phyloP scores from a whole-genome alignment of 2,797 vertebrate species.

The Tauraco hartlaubi region DNA sequence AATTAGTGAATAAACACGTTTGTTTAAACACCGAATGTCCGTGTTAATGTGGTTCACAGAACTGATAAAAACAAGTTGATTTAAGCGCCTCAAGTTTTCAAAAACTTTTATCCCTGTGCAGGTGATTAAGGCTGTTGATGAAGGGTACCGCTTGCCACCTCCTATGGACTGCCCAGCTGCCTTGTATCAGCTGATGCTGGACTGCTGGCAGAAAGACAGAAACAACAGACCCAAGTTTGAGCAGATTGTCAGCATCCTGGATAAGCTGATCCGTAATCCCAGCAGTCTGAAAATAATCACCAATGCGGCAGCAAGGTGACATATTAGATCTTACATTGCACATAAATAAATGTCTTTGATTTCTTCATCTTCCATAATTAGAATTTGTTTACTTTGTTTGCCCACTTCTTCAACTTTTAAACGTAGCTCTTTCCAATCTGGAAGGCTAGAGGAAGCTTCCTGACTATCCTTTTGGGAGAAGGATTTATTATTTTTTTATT shows the following conservation, averaged over 20 bases:
- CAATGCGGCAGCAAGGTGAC: conserved; percentile 94
- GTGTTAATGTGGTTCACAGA: background rate
- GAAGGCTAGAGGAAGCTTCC: background rate
- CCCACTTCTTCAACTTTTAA: background rate
- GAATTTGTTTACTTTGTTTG: background rate
- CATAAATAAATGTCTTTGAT: background rate
- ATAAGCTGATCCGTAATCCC: conserved; percentile 97
- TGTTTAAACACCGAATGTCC: conserved; percentile 43
- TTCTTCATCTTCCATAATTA: background rate
- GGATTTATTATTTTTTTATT: background rate
- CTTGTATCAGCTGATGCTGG: conserved; percentile 98
- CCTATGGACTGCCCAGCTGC: conserved; percentile 99
- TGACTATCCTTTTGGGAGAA: background rate
- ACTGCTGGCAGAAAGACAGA: conserved; percentile 99
- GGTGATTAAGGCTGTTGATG: conserved; percentile 99
- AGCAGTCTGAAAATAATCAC: conserved; percentile 96
- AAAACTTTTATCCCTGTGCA: conserved; percentile 74
- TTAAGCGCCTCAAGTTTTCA: background rate
- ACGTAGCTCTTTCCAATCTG: background rate
- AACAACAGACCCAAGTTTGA: conserved; percentile 99
- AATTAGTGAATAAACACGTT: conserved; percentile 58
- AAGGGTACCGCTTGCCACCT: conserved; percentile 96
- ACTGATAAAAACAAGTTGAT: conserved; percentile 16
- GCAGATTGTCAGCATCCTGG: conserved; percentile 98
- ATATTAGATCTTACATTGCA: background rate